Evolutionary conservation across 2,888 invertebrate species (phyloP), one percentile per base, ranked within the genome.

Genomic region (Chrysomela aeneicollis): DNA sequence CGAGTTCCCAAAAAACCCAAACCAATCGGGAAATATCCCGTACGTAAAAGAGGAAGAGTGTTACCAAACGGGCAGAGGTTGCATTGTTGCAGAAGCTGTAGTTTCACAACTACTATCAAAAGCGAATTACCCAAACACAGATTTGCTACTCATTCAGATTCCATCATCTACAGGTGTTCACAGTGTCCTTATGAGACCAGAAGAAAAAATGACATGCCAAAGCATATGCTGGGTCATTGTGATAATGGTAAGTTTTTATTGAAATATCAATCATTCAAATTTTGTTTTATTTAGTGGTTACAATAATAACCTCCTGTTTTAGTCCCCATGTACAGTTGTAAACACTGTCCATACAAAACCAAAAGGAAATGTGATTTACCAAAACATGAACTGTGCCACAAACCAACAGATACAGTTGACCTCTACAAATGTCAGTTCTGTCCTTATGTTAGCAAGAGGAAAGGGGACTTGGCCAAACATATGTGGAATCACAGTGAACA

Each of bases 121-220:
- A 59, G 66, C 19, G 62, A 59, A 18, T 18, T 66, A 55, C 54
- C 54, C 19, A 50, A 53, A 15, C 66, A 66, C 26, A 53, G 62
- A 42, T 42, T 15, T 42, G n/a, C 42, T n/a, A 15, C 42, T 42
- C 59, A 51, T 2, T 62, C 62, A 22, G 62, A 66, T 47, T 66
- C 66, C 4, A 62, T 53, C 30, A 17, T 59, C 61, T 74, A 69
- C 52, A 63, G 68, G 42, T 76, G 76, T 61, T 67, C 69, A 1
- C 66, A 72, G 19, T 76, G 76, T 52, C 60, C 68, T 0, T 76
- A 76, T 64, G 63, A 71, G 57, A 76, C 76, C 5, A 76, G 74
- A 63, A 66, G 74, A 51, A 75, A 75, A 50, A 73, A 73, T 54
- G 74, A 75, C 57, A 66, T 76, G 66, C 70, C 73, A 1, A 75